Evolutionary conservation across 2,797 vertebrate genomes (phyloP), one percentile per base, ranked within the genome.

Genomic region (Momotus momota): DNA sequence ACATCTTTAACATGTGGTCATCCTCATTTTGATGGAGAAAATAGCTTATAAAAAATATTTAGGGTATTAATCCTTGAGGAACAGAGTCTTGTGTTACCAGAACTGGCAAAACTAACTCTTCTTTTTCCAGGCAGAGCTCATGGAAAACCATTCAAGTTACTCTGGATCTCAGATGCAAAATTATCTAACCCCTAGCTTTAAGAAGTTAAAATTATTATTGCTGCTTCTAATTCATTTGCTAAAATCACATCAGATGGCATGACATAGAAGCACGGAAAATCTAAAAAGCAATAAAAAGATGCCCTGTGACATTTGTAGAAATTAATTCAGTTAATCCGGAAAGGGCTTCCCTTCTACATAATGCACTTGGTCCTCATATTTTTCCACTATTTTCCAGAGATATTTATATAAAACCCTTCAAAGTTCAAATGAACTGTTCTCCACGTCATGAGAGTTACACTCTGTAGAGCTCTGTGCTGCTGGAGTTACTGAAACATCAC

Each of bases 371-470:
- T 19, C 26, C 6, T 51, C 54, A 5, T 3, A 7, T 66, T 61
- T 40, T 77, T 71, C 65, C 54, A 23, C 65, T 66, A 15, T n/a
- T 52, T 54, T 60, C 9, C 40, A 60, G 35, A 20, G 7, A 3
- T 21, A 41, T 58, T 20, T 75, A 5, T 16, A 52, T 35, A 27
- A 71, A 60, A 60, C 41, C 7, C 35, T 38, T 18, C 40, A 55
- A 17, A 72, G 38, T 83, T 67, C 54, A 41, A 67, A 33, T 2
- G 7, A 49, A n/a, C 48, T 67, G n/a, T 51, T 23, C 41, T 31
- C 48, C 58, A 10, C 0, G 2, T 7, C 52, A 21, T 3, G 43
- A 64, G 17, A 48, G 35, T 16, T 17, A 18, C 1, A 7, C 31
- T n/a, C 35, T 15, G 23, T 61, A 67, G 54, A n/a, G 84, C 33